These are phyloP conservation scores for Aricia artaxerxes DNA, from an alignment of 2,888 invertebrate genomes.

Conservation along the genomic window DNA sequence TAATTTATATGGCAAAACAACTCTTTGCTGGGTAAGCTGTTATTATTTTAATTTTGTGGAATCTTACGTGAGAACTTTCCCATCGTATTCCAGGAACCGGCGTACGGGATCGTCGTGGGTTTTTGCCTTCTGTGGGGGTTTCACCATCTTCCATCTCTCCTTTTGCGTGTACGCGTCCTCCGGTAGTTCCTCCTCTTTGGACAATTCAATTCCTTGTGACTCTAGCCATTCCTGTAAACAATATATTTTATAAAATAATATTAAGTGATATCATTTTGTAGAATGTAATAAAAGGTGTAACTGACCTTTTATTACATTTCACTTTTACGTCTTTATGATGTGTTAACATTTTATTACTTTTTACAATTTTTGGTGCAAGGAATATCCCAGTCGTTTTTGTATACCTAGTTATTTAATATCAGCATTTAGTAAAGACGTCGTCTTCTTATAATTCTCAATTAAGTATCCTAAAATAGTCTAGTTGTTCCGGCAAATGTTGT, in stretches of 20 bases:
- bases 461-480: neutral
- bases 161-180: conserved; percentile 84
- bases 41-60: conserved; percentile 28
- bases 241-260: neutral
- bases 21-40: too few relatives aligned
- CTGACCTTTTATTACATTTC: too few relatives aligned
- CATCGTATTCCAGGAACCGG: conserved; percentile 88
- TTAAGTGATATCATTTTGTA: neutral
- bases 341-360: too few relatives aligned
- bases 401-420: too few relatives aligned
- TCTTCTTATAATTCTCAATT: neutral
- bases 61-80: conserved; percentile 86
- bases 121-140: conserved; percentile 53
- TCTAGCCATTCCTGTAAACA: conserved; percentile 85
- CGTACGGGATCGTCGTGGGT: conserved; percentile 68
- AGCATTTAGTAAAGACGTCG: too few relatives aligned
- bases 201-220: conserved; percentile 90
- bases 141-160: conserved; percentile 65
- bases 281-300: neutral
- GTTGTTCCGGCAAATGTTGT: too few relatives aligned
- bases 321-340: too few relatives aligned
- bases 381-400: too few relatives aligned
- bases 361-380: too few relatives aligned
- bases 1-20: too few relatives aligned
- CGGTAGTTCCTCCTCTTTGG: conserved; percentile 85